Base-by-base conservation (phyloP, 2,888 invertebrate species). In the Sarcophaga rosellei region DNA sequence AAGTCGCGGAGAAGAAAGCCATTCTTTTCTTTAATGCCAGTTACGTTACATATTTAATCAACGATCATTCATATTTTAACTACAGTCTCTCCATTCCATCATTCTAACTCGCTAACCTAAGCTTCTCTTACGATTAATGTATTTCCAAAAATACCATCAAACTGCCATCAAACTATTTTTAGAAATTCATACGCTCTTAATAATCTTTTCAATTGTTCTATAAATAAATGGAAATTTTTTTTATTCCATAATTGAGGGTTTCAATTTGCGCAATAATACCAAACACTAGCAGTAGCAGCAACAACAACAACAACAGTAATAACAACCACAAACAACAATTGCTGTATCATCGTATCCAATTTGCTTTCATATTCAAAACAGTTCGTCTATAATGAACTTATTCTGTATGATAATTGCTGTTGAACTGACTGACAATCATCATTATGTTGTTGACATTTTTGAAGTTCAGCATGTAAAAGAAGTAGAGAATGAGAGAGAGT, bases 401-500 rank as follows among this genome's bases (percentile, higher is more conserved):
- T 53, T 15, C 17, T 53, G 5, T 17, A 1, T 15, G 53, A 53
- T 53, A 53, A 53, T 53, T 53, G 53, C 53, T 53, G 53, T 17
- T 53, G 53, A 12, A 15, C 53, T 53, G 4, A 47, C 70, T 72
- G 72, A 65, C 79, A 72, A 77, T 69, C 61, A 77, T 61, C 25
- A 77, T 61, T 61, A 69, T 20, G 25, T 47, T 69, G 77, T 61
- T 77, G 70, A 79, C 70, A 79, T 70, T 65, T 72, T 57, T 66
- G 35, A 20, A 45, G 44, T 45, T 45, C 12, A 45, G 44, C 17
- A 15, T 53, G 17, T 4, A 17, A 4, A 53, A 15, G 4, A 53
- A 53, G 53, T 17, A 15, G 35, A 53, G 53, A 53, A 17, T 3
- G 47, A 4, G 17, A 53, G 53, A 53, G 35, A 35, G 35, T 2